Base-by-base conservation (phyloP, 2,797 vertebrate species). In the Bradypus variegatus region DNA sequence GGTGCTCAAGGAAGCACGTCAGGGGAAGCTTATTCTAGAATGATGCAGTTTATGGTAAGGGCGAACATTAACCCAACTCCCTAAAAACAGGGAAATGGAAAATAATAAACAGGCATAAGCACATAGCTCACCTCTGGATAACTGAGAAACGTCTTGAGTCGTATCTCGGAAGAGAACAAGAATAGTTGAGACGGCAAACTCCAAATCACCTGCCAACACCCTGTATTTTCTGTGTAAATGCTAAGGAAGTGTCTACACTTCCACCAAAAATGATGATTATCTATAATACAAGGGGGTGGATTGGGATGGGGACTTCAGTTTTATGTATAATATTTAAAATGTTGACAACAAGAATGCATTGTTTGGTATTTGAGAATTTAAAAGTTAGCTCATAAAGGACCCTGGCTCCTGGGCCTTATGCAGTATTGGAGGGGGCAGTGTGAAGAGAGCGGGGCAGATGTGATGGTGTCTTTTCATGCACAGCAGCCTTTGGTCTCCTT, bases 1-100 rank as follows among this genome's bases (percentile, higher is more conserved):
- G 3, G 60, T 11, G 15, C 3, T 65, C 7, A 12, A 3, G 1
- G 31, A 31, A 23, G 45, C 9, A 11, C 25, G 1, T 0, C 5
- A 38, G 53, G 80, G 41, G 69, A 76, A 13, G 41, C 33, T 69
- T 18, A 18, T 5, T 6, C 11, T n/a, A 13, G 50, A 25, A 27
- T 3, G 15, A 27, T 21, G 9, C 19, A 38, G 9, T 23, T 58
- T 9, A 79, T 6, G 25, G 19, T 21, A 23, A 70, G 29, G 45
- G 21, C 36, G 31, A 67, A 55, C 60, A 12, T 25, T 38, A 73
- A 55, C n/a, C n/a, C 29, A 31, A 67, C 38, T 65, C 60, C 53
- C 53, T 23, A n/a, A 25, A 45, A 23, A 23, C 15, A 27, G 25
- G 64, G 33, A 55, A 45, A 58, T 33, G 27, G 12, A 25, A 4